A percentile compares a stretch with the other conserved stretches of the same genome.
phyloP scores from a whole-genome alignment of 2,888 invertebrate species.

The Tachina grossa region DNA sequence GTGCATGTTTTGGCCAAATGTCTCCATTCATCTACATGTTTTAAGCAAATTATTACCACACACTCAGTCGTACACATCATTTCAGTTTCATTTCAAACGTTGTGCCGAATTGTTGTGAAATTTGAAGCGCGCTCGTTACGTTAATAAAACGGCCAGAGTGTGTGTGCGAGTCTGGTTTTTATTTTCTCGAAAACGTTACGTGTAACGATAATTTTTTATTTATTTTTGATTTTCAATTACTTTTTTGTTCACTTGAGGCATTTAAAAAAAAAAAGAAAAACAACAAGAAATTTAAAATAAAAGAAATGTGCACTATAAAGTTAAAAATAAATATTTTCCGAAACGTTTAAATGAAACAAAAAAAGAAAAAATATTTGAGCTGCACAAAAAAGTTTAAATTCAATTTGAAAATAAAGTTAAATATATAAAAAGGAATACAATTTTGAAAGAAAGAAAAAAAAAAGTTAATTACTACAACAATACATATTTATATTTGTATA shows the following conservation, averaged over 20 bases:
- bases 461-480: constrained; percentile 3
- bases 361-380: constrained; percentile 37
- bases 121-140: constrained; percentile 52
- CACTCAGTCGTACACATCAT: constrained; percentile 73
- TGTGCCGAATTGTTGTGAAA: constrained; percentile 76
- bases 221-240: constrained; percentile 4
- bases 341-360: constrained; percentile 65
- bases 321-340: constrained; percentile 35
- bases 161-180: constrained; percentile 3
- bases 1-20: constrained; percentile 73
- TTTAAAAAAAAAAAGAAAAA: constrained; percentile 40
- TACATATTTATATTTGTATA: no score
- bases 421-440: constrained; percentile 30
- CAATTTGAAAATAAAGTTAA: not conserved
- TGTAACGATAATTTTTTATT: constrained; percentile 3
- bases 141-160: constrained; percentile 5
- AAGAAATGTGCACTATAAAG: constrained; percentile 2
- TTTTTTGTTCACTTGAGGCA: constrained; percentile 41
- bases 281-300: constrained; percentile 9
- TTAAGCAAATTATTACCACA: constrained; percentile 71
- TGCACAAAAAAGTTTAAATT: no score
- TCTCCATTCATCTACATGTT: constrained; percentile 63
- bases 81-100: constrained; percentile 82
- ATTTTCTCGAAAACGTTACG: constrained; percentile 25
- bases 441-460: not conserved